A percentile compares a stretch with the other conserved stretches of the same genome.
Conservation (phyloP, 2,797 vertebrate genomes). For the Ibycter americanus region DNA sequence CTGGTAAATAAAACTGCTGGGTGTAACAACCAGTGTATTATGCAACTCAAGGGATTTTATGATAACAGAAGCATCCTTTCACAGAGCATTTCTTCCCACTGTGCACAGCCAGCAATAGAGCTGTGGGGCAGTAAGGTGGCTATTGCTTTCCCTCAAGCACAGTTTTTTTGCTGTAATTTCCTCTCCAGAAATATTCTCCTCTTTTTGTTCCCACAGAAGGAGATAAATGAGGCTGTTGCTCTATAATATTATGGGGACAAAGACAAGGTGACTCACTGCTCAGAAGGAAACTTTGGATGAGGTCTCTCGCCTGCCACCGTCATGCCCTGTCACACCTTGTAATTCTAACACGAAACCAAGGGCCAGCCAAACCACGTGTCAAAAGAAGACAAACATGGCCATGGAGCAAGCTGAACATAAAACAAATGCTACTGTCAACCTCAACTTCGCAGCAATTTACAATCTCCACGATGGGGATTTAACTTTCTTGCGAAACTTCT, state of each 20-base stretch:
- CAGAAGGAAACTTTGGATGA: background rate
- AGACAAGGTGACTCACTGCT: background rate
- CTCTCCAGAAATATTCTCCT: background rate
- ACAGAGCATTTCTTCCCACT: background rate
- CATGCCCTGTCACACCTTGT: background rate
- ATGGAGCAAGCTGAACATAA: slow-evolving; percentile 21
- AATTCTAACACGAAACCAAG: background rate
- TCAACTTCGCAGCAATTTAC: slow-evolving; percentile 62
- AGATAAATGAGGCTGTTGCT: background rate
- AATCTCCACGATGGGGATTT: slow-evolving; percentile 7
- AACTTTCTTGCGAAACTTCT: slow-evolving; percentile 57
- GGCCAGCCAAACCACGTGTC: background rate
- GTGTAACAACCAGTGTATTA: background rate
- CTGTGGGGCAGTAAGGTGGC: background rate
- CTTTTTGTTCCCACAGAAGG: slow-evolving; percentile 54
- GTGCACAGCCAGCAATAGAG: background rate
- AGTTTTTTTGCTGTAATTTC: background rate
- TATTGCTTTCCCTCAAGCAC: background rate
- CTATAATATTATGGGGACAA: background rate
- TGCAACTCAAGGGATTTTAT: background rate
- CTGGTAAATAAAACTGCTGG: background rate
- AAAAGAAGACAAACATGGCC: background rate
- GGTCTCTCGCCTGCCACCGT: background rate
- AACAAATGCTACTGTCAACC: background rate
- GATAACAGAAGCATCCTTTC: background rate